Base-by-base conservation (phyloP, 2,797 vertebrate genomes). In the Scolopax rusticola region DNA sequence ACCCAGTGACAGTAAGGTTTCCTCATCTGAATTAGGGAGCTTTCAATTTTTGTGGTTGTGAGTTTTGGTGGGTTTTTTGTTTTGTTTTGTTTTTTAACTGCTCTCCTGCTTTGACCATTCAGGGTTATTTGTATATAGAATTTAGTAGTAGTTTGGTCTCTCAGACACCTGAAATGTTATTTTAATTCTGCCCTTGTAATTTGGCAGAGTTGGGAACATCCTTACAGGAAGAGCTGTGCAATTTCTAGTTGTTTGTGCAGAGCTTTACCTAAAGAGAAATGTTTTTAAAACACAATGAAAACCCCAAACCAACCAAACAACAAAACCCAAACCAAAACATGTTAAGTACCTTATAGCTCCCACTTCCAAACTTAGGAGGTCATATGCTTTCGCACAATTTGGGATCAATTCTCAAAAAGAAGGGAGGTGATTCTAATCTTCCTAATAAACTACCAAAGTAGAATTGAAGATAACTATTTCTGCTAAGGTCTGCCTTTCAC, bases 121-220 rank as follows among this genome's bases (percentile, higher is more conserved):
- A 28, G 8, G n/a, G 40, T 63, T 73, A 19, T 36, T 41, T n/a
- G 11, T 43, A 10, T 41, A 9, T 73, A 33, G 60, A 71, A 32
- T 73, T 77, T 9, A 9, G 59, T 47, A 73, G 33, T 38, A 30
- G 33, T 33, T 77, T 78, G 47, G 51, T 28, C 21, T 43, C 40
- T 9, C 7, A 79, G 57, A 33, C 19, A 48, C 8, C 15, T 0
- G 0, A 24, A 27, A 17, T 6, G 2, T 57, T 88, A 45, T 38
- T 93, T 88, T 80, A 64, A 71, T 94, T 84, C 53, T 56, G 6
- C 50, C 11, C 14, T 81, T 86, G 25, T 71, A 68, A 61, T 81
- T 53, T 68, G 38, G 15, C 60, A 50, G 61, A 70, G 32, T 88
- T 89, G 36, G 15, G 27, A 68, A 40, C 16, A 50, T 78, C 9